Conservation (phyloP, 2,113 vertebrate genomes). For the Ceyx melanurus region DNA sequence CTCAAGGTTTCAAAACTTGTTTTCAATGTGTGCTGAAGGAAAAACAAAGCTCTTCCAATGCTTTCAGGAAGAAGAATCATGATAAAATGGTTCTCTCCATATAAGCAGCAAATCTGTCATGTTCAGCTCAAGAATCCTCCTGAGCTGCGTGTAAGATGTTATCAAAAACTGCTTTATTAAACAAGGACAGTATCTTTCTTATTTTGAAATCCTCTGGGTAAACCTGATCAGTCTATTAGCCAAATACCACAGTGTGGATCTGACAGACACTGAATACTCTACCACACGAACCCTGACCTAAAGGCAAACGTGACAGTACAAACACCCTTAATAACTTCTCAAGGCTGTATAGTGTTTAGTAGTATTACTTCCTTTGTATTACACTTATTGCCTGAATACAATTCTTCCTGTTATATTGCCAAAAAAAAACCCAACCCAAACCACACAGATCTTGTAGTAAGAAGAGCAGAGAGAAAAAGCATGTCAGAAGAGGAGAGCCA, state of each 20-base stretch:
- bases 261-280: neutral
- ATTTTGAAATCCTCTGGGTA: neutral
- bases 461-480: neutral
- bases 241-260: neutral
- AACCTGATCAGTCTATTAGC: neutral
- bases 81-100: neutral
- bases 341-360: neutral
- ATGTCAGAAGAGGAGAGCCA: neutral
- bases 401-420: neutral
- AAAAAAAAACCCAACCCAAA: neutral
- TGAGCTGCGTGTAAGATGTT: neutral
- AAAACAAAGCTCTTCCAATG: slow-evolving; percentile 4
- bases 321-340: neutral
- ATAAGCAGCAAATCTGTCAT: neutral
- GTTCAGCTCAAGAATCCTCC: neutral
- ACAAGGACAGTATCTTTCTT: neutral
- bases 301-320: neutral
- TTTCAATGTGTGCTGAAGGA: neutral
- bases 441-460: neutral
- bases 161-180: neutral
- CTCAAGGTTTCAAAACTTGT: slow-evolving; percentile 49
- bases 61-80: neutral
- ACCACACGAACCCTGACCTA: fast-evolving
- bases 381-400: neutral
- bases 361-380: neutral